Percentiles rank a stretch among this genome's conserved stretches.
These are phyloP conservation scores for Sympetrum striolatum DNA, from an alignment of 2,888 invertebrate genomes.

Conservation along the genomic window DNA sequence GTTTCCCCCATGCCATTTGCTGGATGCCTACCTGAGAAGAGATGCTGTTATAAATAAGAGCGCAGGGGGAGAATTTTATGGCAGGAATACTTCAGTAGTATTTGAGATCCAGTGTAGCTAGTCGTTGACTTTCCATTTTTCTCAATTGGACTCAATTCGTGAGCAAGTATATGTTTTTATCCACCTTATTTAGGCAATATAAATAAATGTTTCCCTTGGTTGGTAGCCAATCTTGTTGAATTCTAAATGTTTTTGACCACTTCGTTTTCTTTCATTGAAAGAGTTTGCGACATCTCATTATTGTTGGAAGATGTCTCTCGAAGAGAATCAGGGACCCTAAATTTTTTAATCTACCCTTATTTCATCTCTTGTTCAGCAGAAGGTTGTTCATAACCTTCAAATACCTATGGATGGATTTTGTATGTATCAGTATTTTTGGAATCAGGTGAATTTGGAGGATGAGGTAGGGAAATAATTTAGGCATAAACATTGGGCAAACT, in stretches of 20 bases:
- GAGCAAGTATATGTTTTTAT: neutral
- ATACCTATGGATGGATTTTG: neutral
- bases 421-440: constrained; percentile 23
- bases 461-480: neutral
- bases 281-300: neutral
- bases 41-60: constrained; percentile 1
- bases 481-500: neutral
- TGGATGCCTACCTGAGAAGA: constrained; percentile 27
- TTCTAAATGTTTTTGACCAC: neutral
- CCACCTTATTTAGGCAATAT: constrained; percentile 27
- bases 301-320: neutral
- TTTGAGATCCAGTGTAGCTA: constrained; percentile 34
- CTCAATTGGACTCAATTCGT: constrained; percentile 5
- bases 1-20: neutral
- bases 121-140: constrained; percentile 26
- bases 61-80: constrained; percentile 27
- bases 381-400: neutral
- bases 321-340: constrained; percentile 16
- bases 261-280: neutral
- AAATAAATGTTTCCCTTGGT: neutral
- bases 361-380: constrained; percentile 12
- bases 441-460: neutral
- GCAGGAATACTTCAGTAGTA: constrained; percentile 7
- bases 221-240: constrained; percentile 2
- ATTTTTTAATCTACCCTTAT: neutral